Base-by-base conservation (phyloP, 2,888 invertebrate genomes). In the Camponotus fellah region DNA sequence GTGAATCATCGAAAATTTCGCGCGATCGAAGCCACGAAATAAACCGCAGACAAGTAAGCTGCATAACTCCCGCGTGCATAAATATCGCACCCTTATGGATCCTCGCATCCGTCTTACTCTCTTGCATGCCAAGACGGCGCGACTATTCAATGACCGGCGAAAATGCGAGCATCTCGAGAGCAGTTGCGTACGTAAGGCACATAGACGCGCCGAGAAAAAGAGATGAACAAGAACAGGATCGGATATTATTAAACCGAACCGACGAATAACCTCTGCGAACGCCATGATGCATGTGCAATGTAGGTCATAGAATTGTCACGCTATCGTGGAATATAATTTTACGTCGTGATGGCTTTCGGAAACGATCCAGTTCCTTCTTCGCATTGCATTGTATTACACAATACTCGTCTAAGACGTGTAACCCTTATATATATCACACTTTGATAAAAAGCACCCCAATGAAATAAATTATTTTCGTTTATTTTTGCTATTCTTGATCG, bases 321-420 rank as follows among this genome's bases (percentile, higher is more conserved):
- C 49, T 14, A 62, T 62, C 75, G 62, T 60, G 21, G 21, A 21
- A 4, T 4, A 14, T n/a, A 62, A 34, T 65, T 65, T 76, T 76
- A 65, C 65, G 46, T 64, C 46, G 65, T 65, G 75, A 76, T 65
- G 75, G 65, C 65, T 76, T 65, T 65, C 49, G 66, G 46, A 75
- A 75, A 76, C 66, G 75, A 64, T 34, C 14, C n/a, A 34, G 21
- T 9, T 75, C 34, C 43, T 14, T 37, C 34, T 75, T 75, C 46
- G 74, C 64, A 34, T 46, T 43, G 64, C 64, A 62, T 64, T 64
- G n/a, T 46, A n/a, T 64, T 64, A 32, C 46, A 21, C 75, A 34
- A 75, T 56, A 37, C 71, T 71, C 21, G 32, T 9, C 37, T n/a
- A 17, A 37, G 64, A 75, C 32, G 53, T 5, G 64, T 64, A 43